Base-by-base conservation (phyloP, 1,140 invertebrate genomes). In the Drosophila subpulchrella region DNA sequence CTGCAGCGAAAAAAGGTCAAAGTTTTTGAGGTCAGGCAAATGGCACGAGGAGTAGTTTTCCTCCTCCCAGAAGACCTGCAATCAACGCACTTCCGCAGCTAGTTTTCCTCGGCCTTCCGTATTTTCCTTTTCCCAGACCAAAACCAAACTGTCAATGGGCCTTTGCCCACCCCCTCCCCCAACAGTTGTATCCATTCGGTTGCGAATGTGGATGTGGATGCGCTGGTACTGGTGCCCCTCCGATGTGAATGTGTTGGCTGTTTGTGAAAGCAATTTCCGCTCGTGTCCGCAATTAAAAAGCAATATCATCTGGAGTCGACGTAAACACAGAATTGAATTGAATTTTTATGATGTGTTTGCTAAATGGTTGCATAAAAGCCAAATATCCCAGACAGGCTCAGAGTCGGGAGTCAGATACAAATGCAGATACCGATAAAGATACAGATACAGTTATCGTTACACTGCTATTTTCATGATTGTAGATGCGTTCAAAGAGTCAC, bases 331-430 rank as follows among this genome's bases (percentile, higher is more conserved):
- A 74, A 78, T 81, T 68, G 80, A 84, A 89, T 84, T 89, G 84
- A 84, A 89, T 84, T 89, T 90, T 89, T 81, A 89, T 89, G 80
- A 89, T 81, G 84, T 89, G 84, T 78, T 84, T 89, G 84, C 89
- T 89, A 89, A 89, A 89, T 84, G 84, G 56, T 89, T 89, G 88
- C 84, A 89, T 90, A 89, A 89, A 89, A 84, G 77, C 66, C 83
- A 82, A 79, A 79, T 61, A 74, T 70, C 17, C 47, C 54, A 57
- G 58, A 27, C 66, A 38, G 47, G 13, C 57, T 47, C 55, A 39
- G 17, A 24, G 65, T 17, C 44, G 57, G 27, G n/a, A 20, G 20
- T 10, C 15, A 47, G 5, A 42, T 15, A 41, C 42, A 12, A 46
- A 32, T 56, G 27, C 42, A 54, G 24, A 46, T 38, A 42, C 20